Evolutionary conservation across 2,797 vertebrate genomes (phyloP).

Genomic region (Melanotaenia pygmaea): DNA sequence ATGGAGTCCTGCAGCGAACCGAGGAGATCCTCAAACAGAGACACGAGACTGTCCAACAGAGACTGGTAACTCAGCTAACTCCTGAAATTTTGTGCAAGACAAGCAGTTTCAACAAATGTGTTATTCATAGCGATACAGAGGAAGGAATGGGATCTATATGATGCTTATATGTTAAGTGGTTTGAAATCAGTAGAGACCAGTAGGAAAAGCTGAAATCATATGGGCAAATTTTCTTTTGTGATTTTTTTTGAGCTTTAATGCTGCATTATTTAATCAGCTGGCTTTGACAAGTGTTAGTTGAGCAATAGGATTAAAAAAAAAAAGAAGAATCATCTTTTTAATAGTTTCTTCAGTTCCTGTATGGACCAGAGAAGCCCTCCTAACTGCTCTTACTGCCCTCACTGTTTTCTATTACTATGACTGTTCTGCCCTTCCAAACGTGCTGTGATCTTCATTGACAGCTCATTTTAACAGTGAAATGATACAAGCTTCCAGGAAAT

Average conservation of each 20-base stretch:
- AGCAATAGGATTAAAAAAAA: neutral
- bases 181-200: neutral
- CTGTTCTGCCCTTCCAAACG: conserved; percentile 14
- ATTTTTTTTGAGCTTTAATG: neutral
- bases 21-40: conserved; percentile 91
- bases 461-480: conserved; percentile 45
- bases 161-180: neutral
- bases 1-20: conserved; percentile 91
- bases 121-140: neutral
- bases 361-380: neutral
- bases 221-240: neutral
- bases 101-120: neutral
- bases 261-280: neutral
- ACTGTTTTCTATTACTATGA: neutral
- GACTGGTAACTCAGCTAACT: conserved; percentile 89
- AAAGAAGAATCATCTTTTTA: neutral
- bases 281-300: neutral
- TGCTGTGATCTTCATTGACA: conserved; percentile 51
- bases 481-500: conserved; percentile 75
- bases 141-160: neutral
- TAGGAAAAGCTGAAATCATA: neutral
- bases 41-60: conserved; percentile 87
- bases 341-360: neutral
- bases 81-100: neutral
- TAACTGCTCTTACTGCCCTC: neutral